These are phyloP conservation scores for Alectura lathami DNA, from an alignment of 2,113 vertebrate genomes.

Conservation along the genomic window DNA sequence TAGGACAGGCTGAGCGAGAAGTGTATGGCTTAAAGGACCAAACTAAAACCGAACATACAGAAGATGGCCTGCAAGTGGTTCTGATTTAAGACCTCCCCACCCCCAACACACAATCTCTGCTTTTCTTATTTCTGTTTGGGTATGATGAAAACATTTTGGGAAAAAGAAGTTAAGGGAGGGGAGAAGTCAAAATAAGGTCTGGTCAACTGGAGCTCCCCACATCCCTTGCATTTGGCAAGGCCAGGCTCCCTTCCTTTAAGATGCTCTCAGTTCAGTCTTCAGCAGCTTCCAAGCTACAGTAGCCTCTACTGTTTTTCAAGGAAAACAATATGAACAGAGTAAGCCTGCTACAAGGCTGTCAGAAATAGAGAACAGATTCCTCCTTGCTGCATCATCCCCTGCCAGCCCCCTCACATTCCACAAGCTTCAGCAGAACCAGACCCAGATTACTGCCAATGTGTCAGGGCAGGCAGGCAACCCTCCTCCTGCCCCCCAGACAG, in stretches of 20 bases:
- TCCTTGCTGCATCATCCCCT: not conserved
- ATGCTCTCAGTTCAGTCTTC: not conserved
- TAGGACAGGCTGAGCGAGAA: not conserved
- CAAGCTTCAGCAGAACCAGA: not conserved
- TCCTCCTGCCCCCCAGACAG: not conserved
- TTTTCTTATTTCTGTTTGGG: not conserved
- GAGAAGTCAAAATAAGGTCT: not conserved
- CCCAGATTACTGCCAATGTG: not conserved
- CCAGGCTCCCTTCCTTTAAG: not conserved
- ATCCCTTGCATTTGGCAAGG: not conserved
- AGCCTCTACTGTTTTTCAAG: not conserved
- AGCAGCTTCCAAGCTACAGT: not conserved
- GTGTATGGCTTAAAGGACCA: not conserved
- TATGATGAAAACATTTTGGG: accelerated
- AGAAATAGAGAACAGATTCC: not conserved
- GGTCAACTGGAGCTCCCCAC: not conserved
- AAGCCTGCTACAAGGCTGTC: not conserved
- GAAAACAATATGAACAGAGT: not conserved
- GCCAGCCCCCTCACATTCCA: not conserved
- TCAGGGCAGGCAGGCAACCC: not conserved
- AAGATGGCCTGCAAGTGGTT: not conserved
- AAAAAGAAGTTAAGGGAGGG: not conserved
- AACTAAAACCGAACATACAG: not conserved
- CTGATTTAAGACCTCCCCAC: not conserved
- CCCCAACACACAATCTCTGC: not conserved